A percentile compares a stretch with the other conserved stretches of the same genome.
These are phyloP conservation scores for Atopsyche davidsoni DNA, from an alignment of 1,140 invertebrate genomes.

Conservation along the genomic window DNA sequence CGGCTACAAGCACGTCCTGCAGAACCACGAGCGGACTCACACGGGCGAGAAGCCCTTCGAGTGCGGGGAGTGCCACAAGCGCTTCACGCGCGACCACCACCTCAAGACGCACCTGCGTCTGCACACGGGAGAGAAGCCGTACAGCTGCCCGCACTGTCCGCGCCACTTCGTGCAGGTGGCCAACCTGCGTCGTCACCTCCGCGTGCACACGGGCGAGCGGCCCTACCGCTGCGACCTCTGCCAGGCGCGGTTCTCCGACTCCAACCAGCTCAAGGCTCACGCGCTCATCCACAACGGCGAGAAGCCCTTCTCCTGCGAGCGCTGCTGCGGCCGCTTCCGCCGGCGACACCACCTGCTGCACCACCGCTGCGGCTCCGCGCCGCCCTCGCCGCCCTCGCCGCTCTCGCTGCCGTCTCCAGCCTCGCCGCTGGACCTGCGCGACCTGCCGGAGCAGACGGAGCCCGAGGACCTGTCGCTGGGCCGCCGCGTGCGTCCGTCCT, in stretches of 20 bases:
- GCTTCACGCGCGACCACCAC: slow-evolving; percentile 94
- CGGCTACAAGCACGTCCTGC: slow-evolving; percentile 90
- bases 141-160: slow-evolving; percentile 86
- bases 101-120: slow-evolving; percentile 88
- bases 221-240: slow-evolving; percentile 91
- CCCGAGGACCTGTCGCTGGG: slow-evolving; percentile 69
- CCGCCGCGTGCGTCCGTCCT: slow-evolving; percentile 40
- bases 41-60: slow-evolving; percentile 96
- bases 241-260: slow-evolving; percentile 84
- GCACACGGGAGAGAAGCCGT: slow-evolving; percentile 91
- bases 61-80: slow-evolving; percentile 88
- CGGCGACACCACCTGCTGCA: slow-evolving; percentile 77
- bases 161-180: slow-evolving; percentile 90
- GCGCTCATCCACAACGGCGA: slow-evolving; percentile 83
- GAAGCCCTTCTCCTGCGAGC: slow-evolving; percentile 77
- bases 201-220: slow-evolving; percentile 93
- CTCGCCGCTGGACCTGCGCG: slow-evolving; percentile 37
- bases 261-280: slow-evolving; percentile 90
- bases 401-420: slow-evolving; percentile 39
- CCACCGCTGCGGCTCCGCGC: slow-evolving; percentile 65
- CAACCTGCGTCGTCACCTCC: slow-evolving; percentile 85
- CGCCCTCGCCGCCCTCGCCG: slow-evolving; percentile 38
- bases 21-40: slow-evolving; percentile 95
- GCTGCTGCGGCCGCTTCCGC: slow-evolving; percentile 70
- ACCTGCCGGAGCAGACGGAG: slow-evolving; percentile 79